Conservation (phyloP, 2,113 vertebrate genomes). For the Pandion haliaetus region DNA sequence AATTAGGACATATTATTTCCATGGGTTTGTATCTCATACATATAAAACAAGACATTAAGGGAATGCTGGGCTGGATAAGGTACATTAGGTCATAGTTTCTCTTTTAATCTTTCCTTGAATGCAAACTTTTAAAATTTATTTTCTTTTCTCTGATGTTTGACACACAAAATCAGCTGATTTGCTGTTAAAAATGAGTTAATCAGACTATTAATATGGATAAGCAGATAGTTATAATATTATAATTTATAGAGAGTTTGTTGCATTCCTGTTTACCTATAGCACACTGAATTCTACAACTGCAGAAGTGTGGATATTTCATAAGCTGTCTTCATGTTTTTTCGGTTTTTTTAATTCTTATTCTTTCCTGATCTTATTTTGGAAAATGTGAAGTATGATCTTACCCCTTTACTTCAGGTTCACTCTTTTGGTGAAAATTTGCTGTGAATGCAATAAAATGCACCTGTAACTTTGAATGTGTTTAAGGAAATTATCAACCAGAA, state of each 20-base stretch:
- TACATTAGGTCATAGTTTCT: not conserved
- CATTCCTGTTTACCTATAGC: not conserved
- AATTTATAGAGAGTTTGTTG: not conserved
- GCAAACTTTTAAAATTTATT: not conserved
- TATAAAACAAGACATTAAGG: not conserved
- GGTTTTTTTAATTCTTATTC: not conserved
- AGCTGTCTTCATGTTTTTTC: not conserved
- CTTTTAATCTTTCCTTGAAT: not conserved
- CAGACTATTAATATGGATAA: not conserved
- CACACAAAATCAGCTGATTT: not conserved
- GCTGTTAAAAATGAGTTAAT: not conserved
- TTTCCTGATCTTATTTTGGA: not conserved
- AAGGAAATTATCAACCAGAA: not conserved
- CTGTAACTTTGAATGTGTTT: not conserved
- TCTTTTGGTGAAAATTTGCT: not conserved
- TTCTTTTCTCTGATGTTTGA: not conserved
- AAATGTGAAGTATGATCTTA: not conserved
- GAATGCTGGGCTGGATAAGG: not conserved
- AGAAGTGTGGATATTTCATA: not conserved
- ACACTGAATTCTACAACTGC: not conserved
- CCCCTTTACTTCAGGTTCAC: not conserved
- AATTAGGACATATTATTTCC: not conserved
- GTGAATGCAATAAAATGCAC: not conserved
- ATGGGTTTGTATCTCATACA: not conserved
- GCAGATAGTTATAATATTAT: not conserved